Percentiles rank a stretch among this genome's conserved stretches.
Evolutionary conservation across 2,113 vertebrate genomes (phyloP).

Genomic region (Lasiurus borealis): DNA sequence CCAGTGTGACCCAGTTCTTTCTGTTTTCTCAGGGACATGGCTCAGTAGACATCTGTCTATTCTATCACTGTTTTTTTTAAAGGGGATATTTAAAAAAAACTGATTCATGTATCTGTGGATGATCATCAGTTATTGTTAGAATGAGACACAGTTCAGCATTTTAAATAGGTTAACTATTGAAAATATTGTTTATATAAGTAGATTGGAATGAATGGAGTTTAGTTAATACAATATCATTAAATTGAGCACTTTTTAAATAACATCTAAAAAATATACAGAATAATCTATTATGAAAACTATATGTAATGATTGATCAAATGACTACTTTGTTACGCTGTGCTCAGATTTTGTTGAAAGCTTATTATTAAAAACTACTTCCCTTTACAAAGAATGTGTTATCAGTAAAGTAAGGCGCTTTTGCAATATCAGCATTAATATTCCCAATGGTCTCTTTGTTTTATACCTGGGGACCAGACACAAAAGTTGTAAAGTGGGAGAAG

Average conservation of each 20-base stretch:
- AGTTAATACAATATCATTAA: constrained; percentile 17
- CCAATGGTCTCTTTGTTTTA: no score
- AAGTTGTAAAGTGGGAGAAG: no score
- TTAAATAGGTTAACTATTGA: no score
- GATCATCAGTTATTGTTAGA: no score
- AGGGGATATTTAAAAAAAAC: no score
- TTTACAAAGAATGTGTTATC: constrained; percentile 36
- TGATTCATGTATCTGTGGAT: no score
- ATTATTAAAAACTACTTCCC: neutral
- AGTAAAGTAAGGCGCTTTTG: constrained; percentile 44
- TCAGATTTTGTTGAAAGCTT: constrained; percentile 48
- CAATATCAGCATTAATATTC: neutral
- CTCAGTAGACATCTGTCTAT: no score
- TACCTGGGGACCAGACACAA: no score
- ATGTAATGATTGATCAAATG: constrained; percentile 15
- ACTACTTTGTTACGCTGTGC: neutral
- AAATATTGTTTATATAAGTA: neutral
- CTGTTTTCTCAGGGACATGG: no score
- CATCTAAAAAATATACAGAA: neutral
- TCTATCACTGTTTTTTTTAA: no score
- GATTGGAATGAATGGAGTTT: neutral
- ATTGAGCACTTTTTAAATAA: constrained; percentile 37
- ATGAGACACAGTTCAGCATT: no score
- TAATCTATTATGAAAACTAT: constrained; percentile 37
- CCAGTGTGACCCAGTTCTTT: no score